Evolutionary conservation across 2,797 vertebrate species (phyloP).

Genomic region (Arremon brunneinucha): DNA sequence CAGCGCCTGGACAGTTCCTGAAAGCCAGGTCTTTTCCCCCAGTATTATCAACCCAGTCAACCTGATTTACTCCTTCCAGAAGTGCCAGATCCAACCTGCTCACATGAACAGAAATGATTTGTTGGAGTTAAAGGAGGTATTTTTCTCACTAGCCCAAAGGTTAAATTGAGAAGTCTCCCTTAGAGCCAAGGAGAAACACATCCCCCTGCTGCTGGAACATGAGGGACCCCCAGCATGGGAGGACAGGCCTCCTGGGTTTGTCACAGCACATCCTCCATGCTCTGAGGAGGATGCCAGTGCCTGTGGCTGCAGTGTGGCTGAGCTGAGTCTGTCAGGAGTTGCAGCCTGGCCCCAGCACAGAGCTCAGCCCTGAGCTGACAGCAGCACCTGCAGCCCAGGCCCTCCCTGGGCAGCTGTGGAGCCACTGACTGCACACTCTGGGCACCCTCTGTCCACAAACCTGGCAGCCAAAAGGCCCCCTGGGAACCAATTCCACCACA

Average conservation of each 20-base stretch:
- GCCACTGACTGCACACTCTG: neutral
- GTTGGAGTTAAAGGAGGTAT: neutral
- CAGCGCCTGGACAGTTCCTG: neutral
- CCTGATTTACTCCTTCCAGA: neutral
- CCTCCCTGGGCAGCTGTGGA: neutral
- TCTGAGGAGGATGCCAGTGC: neutral
- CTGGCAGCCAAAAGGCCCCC: neutral
- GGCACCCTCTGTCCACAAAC: neutral
- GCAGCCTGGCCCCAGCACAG: neutral
- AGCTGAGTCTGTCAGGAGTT: neutral
- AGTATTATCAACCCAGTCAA: neutral
- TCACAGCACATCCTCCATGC: neutral
- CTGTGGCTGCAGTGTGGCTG: neutral
- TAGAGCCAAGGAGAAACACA: neutral
- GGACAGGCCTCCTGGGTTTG: neutral
- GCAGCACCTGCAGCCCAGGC: neutral
- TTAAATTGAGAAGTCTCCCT: neutral
- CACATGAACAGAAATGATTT: neutral
- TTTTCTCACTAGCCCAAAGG: neutral
- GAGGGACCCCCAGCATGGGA: neutral
- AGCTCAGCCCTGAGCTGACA: fast-evolving
- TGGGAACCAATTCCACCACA: fast-evolving
- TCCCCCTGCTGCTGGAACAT: neutral
- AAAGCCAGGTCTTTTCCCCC: neutral
- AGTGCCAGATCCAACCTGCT: neutral